Evolutionary conservation across 2,113 vertebrate genomes (phyloP).

Genomic region (Columba livia): DNA sequence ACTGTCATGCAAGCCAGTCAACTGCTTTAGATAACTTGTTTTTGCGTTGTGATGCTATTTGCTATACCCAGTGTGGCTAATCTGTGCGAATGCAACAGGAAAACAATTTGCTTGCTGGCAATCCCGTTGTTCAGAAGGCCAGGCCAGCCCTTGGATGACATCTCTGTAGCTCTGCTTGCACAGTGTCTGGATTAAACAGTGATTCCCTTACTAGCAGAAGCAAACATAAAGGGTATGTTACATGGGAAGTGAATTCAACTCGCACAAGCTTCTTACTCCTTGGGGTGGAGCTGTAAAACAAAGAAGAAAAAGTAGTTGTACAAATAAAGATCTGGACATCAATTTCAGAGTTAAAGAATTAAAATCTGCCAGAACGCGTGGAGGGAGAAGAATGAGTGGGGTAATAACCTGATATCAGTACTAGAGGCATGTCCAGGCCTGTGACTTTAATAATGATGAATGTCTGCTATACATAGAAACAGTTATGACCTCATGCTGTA

Average conservation of each 20-base stretch:
- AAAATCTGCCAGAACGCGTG: neutral
- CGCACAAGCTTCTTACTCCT: neutral
- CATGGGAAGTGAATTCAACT: neutral
- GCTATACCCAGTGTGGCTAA: neutral
- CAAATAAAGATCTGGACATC: neutral
- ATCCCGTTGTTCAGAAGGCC: neutral
- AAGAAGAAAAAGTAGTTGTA: neutral
- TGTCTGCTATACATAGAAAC: neutral
- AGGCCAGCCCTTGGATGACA: neutral
- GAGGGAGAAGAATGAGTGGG: neutral
- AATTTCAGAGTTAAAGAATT: neutral
- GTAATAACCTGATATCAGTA: neutral
- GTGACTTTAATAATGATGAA: neutral
- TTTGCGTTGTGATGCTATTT: neutral
- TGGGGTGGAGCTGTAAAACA: constrained; percentile 12
- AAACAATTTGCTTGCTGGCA: neutral
- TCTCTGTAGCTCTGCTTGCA: neutral
- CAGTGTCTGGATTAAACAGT: neutral
- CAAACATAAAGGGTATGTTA: neutral
- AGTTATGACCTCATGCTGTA: neutral
- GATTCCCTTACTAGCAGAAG: neutral
- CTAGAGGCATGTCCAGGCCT: neutral
- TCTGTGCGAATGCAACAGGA: neutral
- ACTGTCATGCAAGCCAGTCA: neutral
- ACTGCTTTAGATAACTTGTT: neutral